phyloP scores from a whole-genome alignment of 2,113 vertebrate genomes.

The Nothoprocta perdicaria region DNA sequence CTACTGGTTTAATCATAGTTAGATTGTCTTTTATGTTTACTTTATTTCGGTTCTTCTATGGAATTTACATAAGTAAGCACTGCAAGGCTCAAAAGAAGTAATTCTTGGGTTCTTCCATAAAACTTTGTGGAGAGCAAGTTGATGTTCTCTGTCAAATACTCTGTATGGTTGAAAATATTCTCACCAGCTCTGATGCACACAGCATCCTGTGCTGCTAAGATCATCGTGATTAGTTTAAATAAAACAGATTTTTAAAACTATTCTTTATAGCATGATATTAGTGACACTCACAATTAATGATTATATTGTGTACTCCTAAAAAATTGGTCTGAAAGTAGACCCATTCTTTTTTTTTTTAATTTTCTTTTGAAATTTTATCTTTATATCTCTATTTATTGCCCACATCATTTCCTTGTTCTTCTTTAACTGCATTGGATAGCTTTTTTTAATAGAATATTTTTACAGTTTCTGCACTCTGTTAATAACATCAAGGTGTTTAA shows the following conservation, averaged over 20 bases:
- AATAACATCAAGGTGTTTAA: neutral
- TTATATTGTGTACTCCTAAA: neutral
- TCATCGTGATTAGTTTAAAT: rapidly evolving
- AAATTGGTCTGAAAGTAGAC: neutral
- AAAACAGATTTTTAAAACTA: neutral
- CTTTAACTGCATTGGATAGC: neutral
- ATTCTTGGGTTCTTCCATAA: neutral
- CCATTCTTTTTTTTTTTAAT: neutral
- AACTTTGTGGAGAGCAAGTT: neutral
- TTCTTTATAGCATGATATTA: neutral
- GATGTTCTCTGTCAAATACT: neutral
- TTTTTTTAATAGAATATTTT: neutral
- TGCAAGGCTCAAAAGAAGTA: neutral
- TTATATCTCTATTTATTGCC: neutral
- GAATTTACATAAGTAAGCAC: neutral
- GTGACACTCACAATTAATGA: neutral
- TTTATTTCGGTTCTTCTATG: neutral
- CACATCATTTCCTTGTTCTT: neutral
- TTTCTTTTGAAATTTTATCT: neutral
- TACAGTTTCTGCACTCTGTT: neutral
- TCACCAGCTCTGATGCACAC: neutral
- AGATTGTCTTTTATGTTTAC: neutral
- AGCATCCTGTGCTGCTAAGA: neutral
- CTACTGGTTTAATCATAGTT: neutral
- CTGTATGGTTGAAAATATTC: neutral